These are phyloP conservation scores for Oikopleura vanhoeffeni DNA, from an alignment of 23 tunicate species.

Conservation along the genomic window DNA sequence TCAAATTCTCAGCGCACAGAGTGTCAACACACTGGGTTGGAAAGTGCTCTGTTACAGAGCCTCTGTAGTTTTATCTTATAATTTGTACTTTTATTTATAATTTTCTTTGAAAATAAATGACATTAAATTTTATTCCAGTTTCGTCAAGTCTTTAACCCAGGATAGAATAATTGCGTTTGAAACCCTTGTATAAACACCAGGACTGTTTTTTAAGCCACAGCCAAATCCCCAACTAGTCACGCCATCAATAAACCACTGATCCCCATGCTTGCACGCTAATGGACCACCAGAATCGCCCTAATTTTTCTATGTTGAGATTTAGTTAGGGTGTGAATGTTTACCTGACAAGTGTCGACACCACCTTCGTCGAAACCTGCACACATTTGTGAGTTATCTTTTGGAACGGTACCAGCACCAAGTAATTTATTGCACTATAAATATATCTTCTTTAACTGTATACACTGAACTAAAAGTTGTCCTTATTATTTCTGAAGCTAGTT, in stretches of 20 bases:
- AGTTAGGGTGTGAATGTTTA: not conserved
- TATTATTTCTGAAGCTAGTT: too few species aligned
- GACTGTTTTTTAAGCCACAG: not conserved
- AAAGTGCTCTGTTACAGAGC: too few species aligned
- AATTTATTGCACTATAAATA: not conserved
- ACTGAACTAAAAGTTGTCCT: too few species aligned
- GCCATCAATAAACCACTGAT: not conserved
- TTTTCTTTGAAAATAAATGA: too few species aligned
- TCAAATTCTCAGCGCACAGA: too few species aligned
- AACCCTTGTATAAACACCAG: not conserved
- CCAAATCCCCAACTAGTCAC: not conserved
- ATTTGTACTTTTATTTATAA: too few species aligned
- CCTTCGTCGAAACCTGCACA: not conserved
- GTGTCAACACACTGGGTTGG: too few species aligned
- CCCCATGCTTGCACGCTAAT: not conserved
- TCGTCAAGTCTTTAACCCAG: not conserved
- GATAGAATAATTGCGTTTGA: not conserved
- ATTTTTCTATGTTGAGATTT: not conserved
- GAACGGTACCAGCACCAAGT: not conserved
- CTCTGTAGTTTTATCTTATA: too few species aligned
- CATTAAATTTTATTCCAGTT: not conserved
- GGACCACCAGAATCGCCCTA: slow-evolving; percentile 2
- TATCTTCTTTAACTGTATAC: too few species aligned
- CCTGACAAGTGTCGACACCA: not conserved
- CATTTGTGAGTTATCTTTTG: not conserved